Base-by-base conservation (phyloP, 2,888 invertebrate genomes). In the Latheticus oryzae region DNA sequence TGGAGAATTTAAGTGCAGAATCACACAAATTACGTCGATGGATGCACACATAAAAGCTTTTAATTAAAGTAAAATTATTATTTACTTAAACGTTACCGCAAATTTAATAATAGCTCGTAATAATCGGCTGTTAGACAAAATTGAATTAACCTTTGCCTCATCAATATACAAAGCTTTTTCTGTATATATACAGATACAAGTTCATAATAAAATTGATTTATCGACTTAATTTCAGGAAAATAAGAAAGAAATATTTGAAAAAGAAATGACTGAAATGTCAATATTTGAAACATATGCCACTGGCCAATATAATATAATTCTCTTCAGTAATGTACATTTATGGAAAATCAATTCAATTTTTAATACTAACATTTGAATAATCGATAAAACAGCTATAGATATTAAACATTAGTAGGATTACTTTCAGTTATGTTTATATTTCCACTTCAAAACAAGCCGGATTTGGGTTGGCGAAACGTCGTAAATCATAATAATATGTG, bases 11-110 rank as follows among this genome's bases (percentile, higher is more conserved):
- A 48, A 48, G 37, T 48, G 35, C 48, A 35, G 48, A 37, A 37
- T 48, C 35, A 48, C 48, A 26, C 48, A 48, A 48, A 48, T 48
- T 48, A 48, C 37, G 19, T 26, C 37, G 26, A 48, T 48, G 48
- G 48, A 37, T 48, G 48, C 35, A 48, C 48, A 37, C 48, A 37
- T 48, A 37, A 48, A 48, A 48, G 48, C 48, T 37, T 48, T 48
- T 48, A 48, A 48, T 48, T 48, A 26, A 12, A 3, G 35, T 48
- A 48, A 48, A 37, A 37, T 48, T 48, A 37, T 48, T 48, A 48
- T 48, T 48, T 48, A 48, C 48, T 48, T 48, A 35, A 47, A 35
- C 35, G 35, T 5, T 24, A n/a, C 48, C 37, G 24, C 48, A 24
- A 35, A 48, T 26, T 48, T 48, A 35, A 37, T 48, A 26, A 48